A percentile compares a stretch with the other conserved stretches of the same genome.
Conservation (phyloP, 2,113 vertebrate species). For the Narcine bancroftii region DNA sequence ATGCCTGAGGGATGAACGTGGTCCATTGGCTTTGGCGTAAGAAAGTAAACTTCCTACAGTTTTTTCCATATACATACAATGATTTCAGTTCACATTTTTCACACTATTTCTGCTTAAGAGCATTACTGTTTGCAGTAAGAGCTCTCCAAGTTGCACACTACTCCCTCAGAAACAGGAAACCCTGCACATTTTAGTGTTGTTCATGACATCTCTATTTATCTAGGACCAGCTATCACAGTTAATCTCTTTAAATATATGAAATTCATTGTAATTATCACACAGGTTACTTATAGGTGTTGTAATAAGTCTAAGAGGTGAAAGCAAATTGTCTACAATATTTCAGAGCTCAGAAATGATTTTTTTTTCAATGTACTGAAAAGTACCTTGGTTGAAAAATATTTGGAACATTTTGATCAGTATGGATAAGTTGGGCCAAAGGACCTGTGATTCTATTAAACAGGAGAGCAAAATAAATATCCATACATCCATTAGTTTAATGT, state of each 20-base stretch:
- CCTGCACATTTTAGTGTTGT: not conserved
- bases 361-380: not conserved
- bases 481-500: too few species aligned
- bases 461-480: too few species aligned
- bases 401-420: too few species aligned
- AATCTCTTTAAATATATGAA: not conserved
- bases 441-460: too few species aligned
- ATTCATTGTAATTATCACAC: not conserved
- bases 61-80: not conserved
- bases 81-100: not conserved
- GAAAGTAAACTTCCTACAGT: not conserved
- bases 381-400: not conserved
- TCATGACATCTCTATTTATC: not conserved
- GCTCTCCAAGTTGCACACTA: not conserved
- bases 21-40: constrained; percentile 1
- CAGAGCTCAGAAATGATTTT: not conserved
- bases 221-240: not conserved
- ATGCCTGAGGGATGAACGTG: not conserved
- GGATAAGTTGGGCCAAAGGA: too few species aligned
- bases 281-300: not conserved
- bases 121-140: not conserved
- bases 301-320: not conserved
- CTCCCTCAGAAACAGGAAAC: not conserved
- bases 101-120: not conserved
- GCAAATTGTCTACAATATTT: not conserved